These are phyloP conservation scores for Trogon surrucura DNA, from an alignment of 2,113 vertebrate species.

Conservation along the genomic window DNA sequence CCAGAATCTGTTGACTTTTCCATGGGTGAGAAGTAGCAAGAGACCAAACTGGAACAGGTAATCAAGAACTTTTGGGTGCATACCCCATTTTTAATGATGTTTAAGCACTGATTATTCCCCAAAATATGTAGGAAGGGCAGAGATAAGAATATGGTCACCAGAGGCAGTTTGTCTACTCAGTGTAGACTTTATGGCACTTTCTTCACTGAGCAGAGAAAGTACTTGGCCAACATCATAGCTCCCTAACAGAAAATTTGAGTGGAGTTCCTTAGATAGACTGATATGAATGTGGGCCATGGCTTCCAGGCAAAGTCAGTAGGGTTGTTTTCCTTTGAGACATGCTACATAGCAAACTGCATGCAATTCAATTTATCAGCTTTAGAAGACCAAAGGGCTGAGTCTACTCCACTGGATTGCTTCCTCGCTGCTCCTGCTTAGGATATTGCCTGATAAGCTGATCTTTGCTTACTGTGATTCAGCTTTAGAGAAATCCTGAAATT, in stretches of 20 bases:
- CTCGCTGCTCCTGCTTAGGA: neutral
- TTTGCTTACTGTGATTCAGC: neutral
- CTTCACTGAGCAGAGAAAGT: neutral
- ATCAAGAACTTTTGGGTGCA: neutral
- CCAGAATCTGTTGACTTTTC: neutral
- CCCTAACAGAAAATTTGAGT: neutral
- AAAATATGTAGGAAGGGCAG: neutral
- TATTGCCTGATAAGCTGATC: slow-evolving; percentile 2
- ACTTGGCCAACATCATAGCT: neutral
- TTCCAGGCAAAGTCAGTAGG: neutral
- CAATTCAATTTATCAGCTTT: neutral
- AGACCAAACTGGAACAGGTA: neutral
- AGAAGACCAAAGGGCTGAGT: neutral
- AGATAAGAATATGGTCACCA: neutral
- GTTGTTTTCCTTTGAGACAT: neutral
- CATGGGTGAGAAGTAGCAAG: neutral
- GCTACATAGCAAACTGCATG: neutral
- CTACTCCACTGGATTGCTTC: neutral
- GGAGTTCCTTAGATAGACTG: neutral
- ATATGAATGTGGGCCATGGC: rapidly evolving
- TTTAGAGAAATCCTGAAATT: slow-evolving; percentile 49
- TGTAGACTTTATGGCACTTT: neutral
- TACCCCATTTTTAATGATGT: neutral
- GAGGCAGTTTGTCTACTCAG: neutral
- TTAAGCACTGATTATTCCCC: neutral